phyloP scores from a whole-genome alignment of 2,113 vertebrate genomes.

The Otolemur garnettii region DNA sequence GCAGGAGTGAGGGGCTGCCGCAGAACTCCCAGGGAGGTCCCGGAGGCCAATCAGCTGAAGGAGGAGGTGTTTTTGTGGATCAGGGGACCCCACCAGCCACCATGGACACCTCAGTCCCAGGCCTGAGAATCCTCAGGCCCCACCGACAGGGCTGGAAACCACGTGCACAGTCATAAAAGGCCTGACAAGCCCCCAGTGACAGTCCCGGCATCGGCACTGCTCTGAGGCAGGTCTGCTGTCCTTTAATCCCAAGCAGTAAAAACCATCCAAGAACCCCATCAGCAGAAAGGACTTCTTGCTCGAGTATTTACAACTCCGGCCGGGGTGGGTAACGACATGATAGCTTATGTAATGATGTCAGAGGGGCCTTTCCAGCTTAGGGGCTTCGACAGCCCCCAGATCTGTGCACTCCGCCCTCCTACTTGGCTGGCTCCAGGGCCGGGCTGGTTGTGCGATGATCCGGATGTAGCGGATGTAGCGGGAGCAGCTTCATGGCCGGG shows the following conservation, averaged over 20 bases:
- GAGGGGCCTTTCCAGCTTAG: slow-evolving; percentile 44
- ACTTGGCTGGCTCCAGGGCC: fast-evolving
- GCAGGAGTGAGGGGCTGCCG: neutral
- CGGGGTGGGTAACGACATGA: neutral
- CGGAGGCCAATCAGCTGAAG: fast-evolving
- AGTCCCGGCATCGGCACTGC: neutral
- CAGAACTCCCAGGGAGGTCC: fast-evolving
- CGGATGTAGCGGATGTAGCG: no score
- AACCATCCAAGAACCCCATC: slow-evolving; percentile 27
- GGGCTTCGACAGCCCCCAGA: neutral
- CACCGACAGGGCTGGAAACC: neutral
- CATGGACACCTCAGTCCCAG: neutral
- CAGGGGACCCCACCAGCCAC: fast-evolving
- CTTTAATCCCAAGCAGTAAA: slow-evolving; percentile 49
- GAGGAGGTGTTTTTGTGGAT: fast-evolving
- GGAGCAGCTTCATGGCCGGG: neutral
- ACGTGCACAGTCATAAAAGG: neutral
- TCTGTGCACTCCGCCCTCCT: fast-evolving
- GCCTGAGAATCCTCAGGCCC: neutral
- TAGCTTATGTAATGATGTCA: neutral
- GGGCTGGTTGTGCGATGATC: neutral
- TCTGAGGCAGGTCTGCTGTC: neutral
- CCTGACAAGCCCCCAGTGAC: fast-evolving
- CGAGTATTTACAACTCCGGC: slow-evolving; percentile 41
- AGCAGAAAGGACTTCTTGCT: slow-evolving; percentile 32